Evolutionary conservation across 1,140 invertebrate species (phyloP).

Genomic region (Bicyclus anynana): DNA sequence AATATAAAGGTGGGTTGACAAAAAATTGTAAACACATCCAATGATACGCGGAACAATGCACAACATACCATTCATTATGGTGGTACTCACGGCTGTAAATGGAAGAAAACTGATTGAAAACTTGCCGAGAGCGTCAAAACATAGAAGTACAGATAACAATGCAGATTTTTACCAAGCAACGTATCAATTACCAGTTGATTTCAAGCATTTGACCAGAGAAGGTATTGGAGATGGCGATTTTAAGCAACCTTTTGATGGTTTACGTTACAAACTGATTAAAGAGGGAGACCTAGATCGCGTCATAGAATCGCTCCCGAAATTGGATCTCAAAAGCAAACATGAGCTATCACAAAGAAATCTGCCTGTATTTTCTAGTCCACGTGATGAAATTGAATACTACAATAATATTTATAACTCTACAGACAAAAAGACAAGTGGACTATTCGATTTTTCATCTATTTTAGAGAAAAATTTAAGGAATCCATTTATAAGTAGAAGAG

Average conservation of each 20-base stretch:
- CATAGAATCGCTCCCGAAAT: background rate
- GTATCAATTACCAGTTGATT: constrained; percentile 19
- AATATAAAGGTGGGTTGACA: constrained; percentile 9
- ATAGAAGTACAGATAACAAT: background rate
- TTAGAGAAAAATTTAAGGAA: constrained; percentile 25
- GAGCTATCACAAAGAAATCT: constrained; percentile 1
- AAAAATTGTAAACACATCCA: constrained; percentile 10
- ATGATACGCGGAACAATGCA: constrained; percentile 14
- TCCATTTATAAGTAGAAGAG: background rate
- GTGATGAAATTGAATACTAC: constrained; percentile 29
- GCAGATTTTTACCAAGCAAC: background rate
- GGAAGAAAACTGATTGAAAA: background rate
- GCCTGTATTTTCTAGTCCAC: constrained; percentile 21
- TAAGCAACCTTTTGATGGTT: constrained; percentile 23
- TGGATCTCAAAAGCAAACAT: background rate
- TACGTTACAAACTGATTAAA: constrained; percentile 11
- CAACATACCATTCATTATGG: background rate
- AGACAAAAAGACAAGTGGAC: background rate
- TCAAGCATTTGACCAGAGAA: constrained; percentile 32
- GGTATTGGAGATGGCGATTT: constrained; percentile 11
- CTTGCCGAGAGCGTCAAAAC: background rate
- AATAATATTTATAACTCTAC: constrained; percentile 8
- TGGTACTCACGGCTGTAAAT: background rate
- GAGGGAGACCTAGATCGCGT: background rate
- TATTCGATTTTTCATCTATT: constrained; percentile 18